Conservation (phyloP, 1,140 invertebrate species). For the Megalopta genalis region DNA sequence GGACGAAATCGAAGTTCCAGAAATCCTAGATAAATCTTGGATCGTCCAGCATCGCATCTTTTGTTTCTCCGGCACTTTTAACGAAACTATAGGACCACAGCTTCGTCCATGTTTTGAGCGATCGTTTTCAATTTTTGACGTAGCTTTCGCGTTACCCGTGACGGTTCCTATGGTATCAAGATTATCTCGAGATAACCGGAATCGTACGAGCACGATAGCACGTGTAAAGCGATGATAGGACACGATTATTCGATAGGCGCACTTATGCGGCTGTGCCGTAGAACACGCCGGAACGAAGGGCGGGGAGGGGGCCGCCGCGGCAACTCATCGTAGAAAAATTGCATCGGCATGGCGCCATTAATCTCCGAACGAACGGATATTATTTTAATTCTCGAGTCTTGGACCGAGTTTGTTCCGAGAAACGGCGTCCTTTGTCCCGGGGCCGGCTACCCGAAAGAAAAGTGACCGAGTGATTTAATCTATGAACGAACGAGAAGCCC, state of each 20-base stretch:
- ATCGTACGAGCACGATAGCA: background rate
- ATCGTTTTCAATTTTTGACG: background rate
- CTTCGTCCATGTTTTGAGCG: background rate
- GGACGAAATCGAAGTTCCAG: background rate
- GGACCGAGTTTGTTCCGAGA: conserved; percentile 71
- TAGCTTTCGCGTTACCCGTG: background rate
- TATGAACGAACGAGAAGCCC: conserved; percentile 61
- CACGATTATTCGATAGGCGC: background rate
- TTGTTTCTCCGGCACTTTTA: no score
- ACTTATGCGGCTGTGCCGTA: background rate
- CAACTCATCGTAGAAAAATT: conserved; percentile 66
- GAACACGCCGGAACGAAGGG: conserved; percentile 5
- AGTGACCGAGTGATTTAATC: conserved; percentile 73
- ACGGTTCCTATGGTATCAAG: background rate
- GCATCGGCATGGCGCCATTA: conserved; percentile 73
- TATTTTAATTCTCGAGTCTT: conserved; percentile 74
- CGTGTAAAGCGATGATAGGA: background rate
- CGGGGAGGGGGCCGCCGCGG: conserved; percentile 3
- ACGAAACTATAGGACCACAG: no score
- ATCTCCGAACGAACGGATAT: conserved; percentile 76
- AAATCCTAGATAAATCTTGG: background rate
- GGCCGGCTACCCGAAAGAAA: conserved; percentile 71
- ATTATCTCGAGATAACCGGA: background rate
- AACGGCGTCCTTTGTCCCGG: conserved; percentile 72
- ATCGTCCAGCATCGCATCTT: no score